Conservation (phyloP, 2,797 vertebrate genomes). For the Urocyon cinereoargenteus region DNA sequence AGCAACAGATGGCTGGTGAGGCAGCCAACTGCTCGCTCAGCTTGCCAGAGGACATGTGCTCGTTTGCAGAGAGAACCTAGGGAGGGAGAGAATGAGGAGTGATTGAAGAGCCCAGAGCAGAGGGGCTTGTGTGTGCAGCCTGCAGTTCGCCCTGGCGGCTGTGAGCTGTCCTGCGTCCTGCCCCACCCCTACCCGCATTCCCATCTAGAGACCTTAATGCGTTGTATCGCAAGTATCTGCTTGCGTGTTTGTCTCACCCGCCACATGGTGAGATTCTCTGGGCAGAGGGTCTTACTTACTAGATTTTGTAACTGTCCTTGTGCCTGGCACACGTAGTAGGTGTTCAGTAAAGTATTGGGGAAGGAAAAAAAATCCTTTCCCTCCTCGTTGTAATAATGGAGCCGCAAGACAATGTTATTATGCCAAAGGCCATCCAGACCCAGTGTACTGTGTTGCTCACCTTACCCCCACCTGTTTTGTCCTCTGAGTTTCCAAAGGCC, state of each 20-base stretch:
- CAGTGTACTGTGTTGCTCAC: not conserved
- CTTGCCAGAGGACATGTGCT: constrained; percentile 79
- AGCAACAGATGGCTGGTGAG: constrained; percentile 77
- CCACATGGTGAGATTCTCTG: not conserved
- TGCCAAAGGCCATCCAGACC: not conserved
- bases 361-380: not conserved
- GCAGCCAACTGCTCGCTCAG: constrained; percentile 54
- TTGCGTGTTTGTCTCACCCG: not conserved
- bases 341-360: not conserved
- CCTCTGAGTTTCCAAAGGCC: constrained; percentile 55
- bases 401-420: not conserved
- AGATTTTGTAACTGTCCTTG: not conserved
- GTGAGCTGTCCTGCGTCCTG: not conserved
- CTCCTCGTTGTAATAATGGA: not conserved
- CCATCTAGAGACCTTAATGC: not conserved
- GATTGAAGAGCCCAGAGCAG: constrained; percentile 15
- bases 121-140: not conserved
- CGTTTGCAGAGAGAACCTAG: constrained; percentile 58
- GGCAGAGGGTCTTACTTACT: not conserved
- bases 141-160: not conserved
- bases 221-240: not conserved
- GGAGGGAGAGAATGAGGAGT: constrained; percentile 12
- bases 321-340: not conserved
- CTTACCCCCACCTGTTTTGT: not conserved
- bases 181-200: not conserved